These are phyloP conservation scores for Thymallus thymallus DNA, from an alignment of 2,113 vertebrate genomes.

Conservation along the genomic window DNA sequence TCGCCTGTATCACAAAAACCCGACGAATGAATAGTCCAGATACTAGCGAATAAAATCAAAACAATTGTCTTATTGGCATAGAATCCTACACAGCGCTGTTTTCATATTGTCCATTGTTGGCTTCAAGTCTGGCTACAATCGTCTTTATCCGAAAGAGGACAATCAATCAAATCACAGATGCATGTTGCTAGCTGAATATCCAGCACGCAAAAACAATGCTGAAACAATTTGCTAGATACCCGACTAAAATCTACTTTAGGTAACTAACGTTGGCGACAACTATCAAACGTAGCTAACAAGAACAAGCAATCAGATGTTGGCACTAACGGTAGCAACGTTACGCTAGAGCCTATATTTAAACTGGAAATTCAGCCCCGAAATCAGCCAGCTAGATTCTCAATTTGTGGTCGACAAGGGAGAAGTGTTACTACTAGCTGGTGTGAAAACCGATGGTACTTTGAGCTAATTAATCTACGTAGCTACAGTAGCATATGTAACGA, in stretches of 20 bases:
- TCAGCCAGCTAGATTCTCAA: background rate
- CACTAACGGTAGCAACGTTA: background rate
- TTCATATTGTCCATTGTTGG: conserved; percentile 4
- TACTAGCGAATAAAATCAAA: background rate
- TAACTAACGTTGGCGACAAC: background rate
- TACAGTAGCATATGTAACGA: too few relatives aligned
- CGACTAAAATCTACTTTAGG: background rate
- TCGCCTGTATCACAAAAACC: background rate
- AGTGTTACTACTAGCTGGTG: background rate
- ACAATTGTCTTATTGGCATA: background rate
- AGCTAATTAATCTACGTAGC: background rate
- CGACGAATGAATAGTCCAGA: background rate
- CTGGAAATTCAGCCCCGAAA: background rate
- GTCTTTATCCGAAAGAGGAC: conserved; percentile 30
- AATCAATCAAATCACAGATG: conserved; percentile 2
- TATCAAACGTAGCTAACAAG: background rate
- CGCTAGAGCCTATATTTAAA: background rate
- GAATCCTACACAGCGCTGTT: background rate
- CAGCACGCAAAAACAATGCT: background rate
- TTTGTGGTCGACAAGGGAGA: background rate
- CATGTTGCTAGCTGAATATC: background rate
- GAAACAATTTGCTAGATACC: background rate
- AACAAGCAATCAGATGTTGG: background rate
- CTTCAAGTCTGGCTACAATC: conserved; percentile 51
- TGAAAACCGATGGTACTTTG: background rate